Conservation (phyloP, 2,113 vertebrate species). For the Phyllopteryx taeniolatus region DNA sequence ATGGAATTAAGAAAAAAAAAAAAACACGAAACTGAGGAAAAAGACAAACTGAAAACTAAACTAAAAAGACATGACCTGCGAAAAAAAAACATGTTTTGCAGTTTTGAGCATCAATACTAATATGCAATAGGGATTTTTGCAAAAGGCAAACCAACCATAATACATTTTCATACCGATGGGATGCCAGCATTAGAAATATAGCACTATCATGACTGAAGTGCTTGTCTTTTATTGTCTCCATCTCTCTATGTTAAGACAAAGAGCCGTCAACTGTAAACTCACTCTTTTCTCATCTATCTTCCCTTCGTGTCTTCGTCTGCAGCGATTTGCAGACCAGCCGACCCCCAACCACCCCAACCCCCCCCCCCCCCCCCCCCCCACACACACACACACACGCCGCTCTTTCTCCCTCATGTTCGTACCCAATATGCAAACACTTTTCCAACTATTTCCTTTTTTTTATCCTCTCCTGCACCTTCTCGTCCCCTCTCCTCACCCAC, state of each 20-base stretch:
- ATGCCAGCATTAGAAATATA: not conserved
- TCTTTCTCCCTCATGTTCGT: slow-evolving; percentile 17
- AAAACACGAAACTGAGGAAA: too few species aligned
- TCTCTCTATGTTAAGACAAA: slow-evolving; percentile 20
- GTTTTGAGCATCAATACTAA: not conserved
- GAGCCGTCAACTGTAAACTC: slow-evolving; percentile 43
- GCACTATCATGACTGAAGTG: slow-evolving; percentile 4
- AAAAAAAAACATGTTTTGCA: not conserved
- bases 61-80: too few species aligned
- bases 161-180: not conserved
- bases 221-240: slow-evolving; percentile 12
- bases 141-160: not conserved
- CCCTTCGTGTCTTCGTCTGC: slow-evolving; percentile 24
- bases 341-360: slow-evolving; percentile 28
- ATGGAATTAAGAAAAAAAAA: too few species aligned
- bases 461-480: slow-evolving; percentile 6
- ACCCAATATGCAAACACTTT: slow-evolving; percentile 27
- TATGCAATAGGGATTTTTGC: not conserved
- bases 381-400: not conserved
- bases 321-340: slow-evolving; percentile 47
- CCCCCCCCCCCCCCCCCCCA: slow-evolving; percentile 16
- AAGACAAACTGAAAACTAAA: too few species aligned
- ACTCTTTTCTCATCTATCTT: slow-evolving; percentile 26
- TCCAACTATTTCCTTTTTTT: slow-evolving; percentile 23
- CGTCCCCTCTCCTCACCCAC: slow-evolving; percentile 12